Base-by-base conservation (phyloP, 2,888 invertebrate species). In the Sarcophaga subvicina region DNA sequence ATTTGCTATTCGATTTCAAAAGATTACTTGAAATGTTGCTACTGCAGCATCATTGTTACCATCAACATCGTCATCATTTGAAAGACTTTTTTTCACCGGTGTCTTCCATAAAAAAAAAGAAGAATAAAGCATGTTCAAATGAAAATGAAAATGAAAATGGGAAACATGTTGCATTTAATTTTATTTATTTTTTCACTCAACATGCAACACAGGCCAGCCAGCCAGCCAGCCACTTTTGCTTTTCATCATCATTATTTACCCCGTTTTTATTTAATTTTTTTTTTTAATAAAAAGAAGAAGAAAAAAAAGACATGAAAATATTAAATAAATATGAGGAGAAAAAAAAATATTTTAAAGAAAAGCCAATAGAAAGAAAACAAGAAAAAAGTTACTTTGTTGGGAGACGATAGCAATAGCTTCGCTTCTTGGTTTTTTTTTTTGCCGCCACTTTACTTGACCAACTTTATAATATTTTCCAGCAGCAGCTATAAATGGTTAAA, bases 321-420 rank as follows among this genome's bases (percentile, higher is more conserved):
- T 54, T 37, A 37, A 37, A 37, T 37, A 37, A 37, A 37, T 8
- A 37, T 8, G 37, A 37, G 14, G 14, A 14, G 3, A 49, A 77
- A 17, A 14, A 45, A 22, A 77, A 77, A 64, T n/a, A 47, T 25
- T n/a, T 22, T 22, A 22, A 27, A 60, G 3, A 45, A 27, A 49
- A 63, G 54, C 59, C 66, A 14, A 25, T 22, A 37, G 70, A 20
- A 45, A 54, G 63, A 70, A 79, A 71, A 49, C 14, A 49, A 49
- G 49, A 49, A 73, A 82, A 76, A 76, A 69, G 63, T 70, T 76
- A 63, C 69, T 76, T 70, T 37, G 81, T 75, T 70, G 25, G 80
- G 67, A 37, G 37, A 37, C 10, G 37, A 37, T 37, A 10, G 8
- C 14, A 49, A 49, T 14, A 49, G 14, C 12, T 49, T 54, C 54